Conservation (phyloP, 2,113 vertebrate genomes). For the Diadophis punctatus region DNA sequence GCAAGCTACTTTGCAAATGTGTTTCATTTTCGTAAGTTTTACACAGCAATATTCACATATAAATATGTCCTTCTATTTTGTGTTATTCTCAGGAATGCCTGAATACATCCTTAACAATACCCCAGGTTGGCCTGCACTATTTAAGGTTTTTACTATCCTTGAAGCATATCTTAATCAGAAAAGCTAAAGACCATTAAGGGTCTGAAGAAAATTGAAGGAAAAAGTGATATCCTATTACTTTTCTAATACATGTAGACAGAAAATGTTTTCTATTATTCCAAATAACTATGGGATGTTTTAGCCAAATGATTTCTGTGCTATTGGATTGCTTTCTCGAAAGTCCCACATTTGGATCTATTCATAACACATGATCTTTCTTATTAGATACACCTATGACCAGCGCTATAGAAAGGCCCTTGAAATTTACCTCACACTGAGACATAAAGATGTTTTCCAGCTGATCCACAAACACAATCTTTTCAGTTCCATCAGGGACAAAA, state of each 20-base stretch:
- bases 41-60: background rate
- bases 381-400: slow-evolving; percentile 94
- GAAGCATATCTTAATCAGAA: slow-evolving; percentile 6
- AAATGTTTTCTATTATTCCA: slow-evolving; percentile 8
- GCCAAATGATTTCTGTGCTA: slow-evolving; percentile 13
- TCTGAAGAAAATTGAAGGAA: background rate
- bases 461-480: slow-evolving; percentile 99
- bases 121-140: background rate
- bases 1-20: background rate
- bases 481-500: slow-evolving; percentile 95
- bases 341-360: background rate
- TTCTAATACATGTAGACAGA: background rate
- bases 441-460: slow-evolving; percentile 95
- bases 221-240: background rate
- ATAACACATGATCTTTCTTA: slow-evolving; percentile 27
- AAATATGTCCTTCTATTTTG: background rate
- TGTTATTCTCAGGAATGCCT: background rate
- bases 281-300: slow-evolving; percentile 8
- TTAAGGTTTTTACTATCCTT: background rate
- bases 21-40: background rate
- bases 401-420: slow-evolving; percentile 93
- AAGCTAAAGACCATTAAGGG: background rate
- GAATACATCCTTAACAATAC: background rate
- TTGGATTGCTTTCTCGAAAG: slow-evolving; percentile 20
- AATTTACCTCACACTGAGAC: slow-evolving; percentile 91